These are phyloP conservation scores for Probaryconus sp. DNA, from an alignment of 1,140 invertebrate species.

Conservation along the genomic window DNA sequence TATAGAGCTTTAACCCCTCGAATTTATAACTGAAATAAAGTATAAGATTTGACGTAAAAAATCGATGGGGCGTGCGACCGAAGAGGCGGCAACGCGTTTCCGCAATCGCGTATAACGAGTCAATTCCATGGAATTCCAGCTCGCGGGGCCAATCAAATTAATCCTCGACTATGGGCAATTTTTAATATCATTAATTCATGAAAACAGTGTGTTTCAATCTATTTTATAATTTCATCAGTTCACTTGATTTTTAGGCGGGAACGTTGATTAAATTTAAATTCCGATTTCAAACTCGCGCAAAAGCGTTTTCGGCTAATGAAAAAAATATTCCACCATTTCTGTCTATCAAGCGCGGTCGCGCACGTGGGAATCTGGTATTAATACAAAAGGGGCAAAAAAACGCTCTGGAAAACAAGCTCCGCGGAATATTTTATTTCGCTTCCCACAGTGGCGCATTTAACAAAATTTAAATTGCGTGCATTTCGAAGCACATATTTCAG, in stretches of 20 bases:
- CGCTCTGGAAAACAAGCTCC: constrained; percentile 25
- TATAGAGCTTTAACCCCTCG: constrained; percentile 13
- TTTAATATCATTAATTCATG: constrained; percentile 36
- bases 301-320: constrained; percentile 32
- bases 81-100: constrained; percentile 1
- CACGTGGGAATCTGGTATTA: constrained; percentile 29
- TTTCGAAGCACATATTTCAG: constrained; percentile 53
- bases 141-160: constrained; percentile 24
- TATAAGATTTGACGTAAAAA: constrained; percentile 8
- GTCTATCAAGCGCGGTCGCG: constrained; percentile 29
- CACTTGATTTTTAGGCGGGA: constrained; percentile 6
- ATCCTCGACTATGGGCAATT: constrained; percentile 20
- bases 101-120: constrained; percentile 5
- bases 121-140: not conserved
- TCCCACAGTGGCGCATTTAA: constrained; percentile 50
- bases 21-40: constrained; percentile 25
- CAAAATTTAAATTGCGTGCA: constrained; percentile 55
- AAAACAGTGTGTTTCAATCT: constrained; percentile 19
- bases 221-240: constrained; percentile 23
- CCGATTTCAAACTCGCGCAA: constrained; percentile 23
- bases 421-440: constrained; percentile 52
- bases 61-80: not conserved
- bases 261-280: constrained; percentile 47
- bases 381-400: constrained; percentile 23
- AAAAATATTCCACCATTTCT: constrained; percentile 36